Evolutionary conservation across 2,113 vertebrate species (phyloP), one percentile per base, ranked within the genome.

Genomic region (Plectropomus leopardus): DNA sequence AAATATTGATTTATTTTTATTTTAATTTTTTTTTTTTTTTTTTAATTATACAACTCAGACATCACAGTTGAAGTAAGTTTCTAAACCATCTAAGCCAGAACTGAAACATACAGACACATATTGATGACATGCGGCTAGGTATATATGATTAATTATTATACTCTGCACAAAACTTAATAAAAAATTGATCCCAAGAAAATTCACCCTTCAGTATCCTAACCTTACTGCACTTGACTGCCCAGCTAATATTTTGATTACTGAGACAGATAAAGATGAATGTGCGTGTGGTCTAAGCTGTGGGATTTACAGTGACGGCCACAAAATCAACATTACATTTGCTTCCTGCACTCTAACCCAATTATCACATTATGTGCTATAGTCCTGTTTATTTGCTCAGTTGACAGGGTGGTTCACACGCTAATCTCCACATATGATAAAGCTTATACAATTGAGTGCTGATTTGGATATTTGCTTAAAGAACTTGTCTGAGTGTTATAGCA

Each of bases 281-380:
- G 42, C 10, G 19, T 44, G 30, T 48, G 42, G 26, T 57, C 55
- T 45, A 40, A 70, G 50, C 80, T 72, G 26, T 55, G 55, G 47
- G 83, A 77, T 63, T 48, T 60, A 77, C 23, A 69, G 40, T 16
- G 57, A 73, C 36, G 42, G 51, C 71, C n/a, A 73, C 79, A 72
- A 66, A 84, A 74, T 60, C 75, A 83, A 80, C 64, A 82, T 70
- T 60, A 34, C 66, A 83, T 78, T 78, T 74, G 61, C 72, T 19
- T 70, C 51, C 64, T 88, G 58, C 42, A 36, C 53, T 82, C 74
- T 48, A 86, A 89, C 36, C 40, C 28, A 84, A 76, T 92, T 88
- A 84, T 87, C 74, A 80, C 87, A 82, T 88, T 85, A 85, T 75
- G n/a, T n/a, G 61, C 60, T 84, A 59, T 60, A 63, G 63, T 64